A percentile compares a stretch with the other conserved stretches of the same genome.
Conservation (phyloP, 2,113 vertebrate species). For the Tetraodon nigroviridis region DNA sequence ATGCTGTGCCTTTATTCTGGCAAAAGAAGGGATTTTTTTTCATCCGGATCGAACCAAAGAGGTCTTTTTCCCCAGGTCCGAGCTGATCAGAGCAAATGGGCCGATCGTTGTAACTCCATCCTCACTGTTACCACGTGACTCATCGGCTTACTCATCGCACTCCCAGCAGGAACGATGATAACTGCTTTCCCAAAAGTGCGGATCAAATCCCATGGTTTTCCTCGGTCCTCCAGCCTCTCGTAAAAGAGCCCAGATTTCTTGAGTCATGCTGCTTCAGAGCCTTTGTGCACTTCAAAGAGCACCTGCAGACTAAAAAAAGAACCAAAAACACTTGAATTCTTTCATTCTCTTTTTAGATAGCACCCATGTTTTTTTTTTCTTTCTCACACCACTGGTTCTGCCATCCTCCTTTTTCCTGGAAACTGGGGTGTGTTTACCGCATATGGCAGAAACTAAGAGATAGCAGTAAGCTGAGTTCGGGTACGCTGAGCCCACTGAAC, state of each 20-base stretch:
- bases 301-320: conserved; percentile 15
- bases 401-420: no score
- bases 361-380: neutral
- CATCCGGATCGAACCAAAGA: no score
- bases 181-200: neutral
- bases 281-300: neutral
- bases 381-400: neutral
- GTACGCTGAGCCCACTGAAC: conserved; percentile 36
- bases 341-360: neutral
- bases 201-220: neutral
- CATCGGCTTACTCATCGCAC: neutral
- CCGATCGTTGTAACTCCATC: neutral
- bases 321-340: neutral
- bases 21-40: no score
- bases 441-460: neutral
- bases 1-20: no score
- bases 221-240: neutral
- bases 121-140: neutral
- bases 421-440: no score
- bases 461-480: conserved; percentile 46
- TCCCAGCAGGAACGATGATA: neutral
- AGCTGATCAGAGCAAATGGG: neutral
- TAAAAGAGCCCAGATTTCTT: conserved; percentile 5
- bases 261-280: conserved; percentile 1
- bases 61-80: no score